Percentiles rank a stretch among this genome's conserved stretches.
These are phyloP conservation scores for Gonioctena quinquepunctata DNA, from an alignment of 1,140 invertebrate genomes.

Conservation along the genomic window DNA sequence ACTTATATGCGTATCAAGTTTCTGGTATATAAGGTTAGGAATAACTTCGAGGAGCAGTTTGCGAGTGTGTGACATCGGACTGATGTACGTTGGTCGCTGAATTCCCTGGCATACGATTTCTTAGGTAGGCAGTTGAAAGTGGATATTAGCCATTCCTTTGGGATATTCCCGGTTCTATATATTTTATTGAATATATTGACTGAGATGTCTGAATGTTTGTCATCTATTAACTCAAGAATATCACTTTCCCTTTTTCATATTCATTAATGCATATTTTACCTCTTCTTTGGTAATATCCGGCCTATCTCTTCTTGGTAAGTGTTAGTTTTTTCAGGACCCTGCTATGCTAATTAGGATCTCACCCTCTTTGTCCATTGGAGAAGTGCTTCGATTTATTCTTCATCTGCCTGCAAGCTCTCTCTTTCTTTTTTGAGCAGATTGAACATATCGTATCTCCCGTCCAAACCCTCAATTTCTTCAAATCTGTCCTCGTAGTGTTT, in stretches of 20 bases:
- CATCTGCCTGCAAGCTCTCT: constrained; percentile 11
- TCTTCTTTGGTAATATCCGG: background rate
- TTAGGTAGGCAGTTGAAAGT: no score
- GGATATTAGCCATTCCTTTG: no score
- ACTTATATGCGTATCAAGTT: no score
- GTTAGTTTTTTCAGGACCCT: background rate
- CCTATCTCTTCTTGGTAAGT: background rate
- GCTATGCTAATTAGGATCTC: background rate
- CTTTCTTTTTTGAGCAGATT: constrained; percentile 8
- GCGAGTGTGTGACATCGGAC: background rate
- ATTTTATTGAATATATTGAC: background rate
- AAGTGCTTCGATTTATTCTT: background rate
- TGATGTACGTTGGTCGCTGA: background rate
- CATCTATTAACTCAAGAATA: background rate
- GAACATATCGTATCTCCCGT: constrained; percentile 12
- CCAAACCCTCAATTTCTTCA: constrained; percentile 19
- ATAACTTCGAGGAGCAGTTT: background rate
- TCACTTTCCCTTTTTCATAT: background rate
- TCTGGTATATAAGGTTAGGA: no score
- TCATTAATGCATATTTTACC: background rate
- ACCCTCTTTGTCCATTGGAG: background rate
- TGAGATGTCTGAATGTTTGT: no score
- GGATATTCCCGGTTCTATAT: no score
- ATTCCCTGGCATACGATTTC: background rate
- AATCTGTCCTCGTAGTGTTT: constrained; percentile 16